A percentile compares a stretch with the other conserved stretches of the same genome.
Evolutionary conservation across 2,797 vertebrate species (phyloP).

Genomic region (Cossypha heuglini): DNA sequence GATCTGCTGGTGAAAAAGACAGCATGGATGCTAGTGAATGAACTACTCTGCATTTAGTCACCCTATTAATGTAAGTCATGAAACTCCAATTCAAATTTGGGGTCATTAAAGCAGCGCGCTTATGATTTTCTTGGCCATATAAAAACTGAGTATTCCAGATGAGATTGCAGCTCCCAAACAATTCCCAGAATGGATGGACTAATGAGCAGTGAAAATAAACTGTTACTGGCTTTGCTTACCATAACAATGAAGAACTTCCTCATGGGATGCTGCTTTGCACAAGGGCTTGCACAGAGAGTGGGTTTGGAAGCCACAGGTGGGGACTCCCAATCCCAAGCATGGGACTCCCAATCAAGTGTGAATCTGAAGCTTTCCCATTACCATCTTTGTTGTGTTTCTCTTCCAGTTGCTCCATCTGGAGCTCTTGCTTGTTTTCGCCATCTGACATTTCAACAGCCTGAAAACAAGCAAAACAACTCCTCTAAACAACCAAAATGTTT

Average conservation of each 20-base stretch:
- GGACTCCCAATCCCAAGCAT: neutral
- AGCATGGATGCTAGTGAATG: neutral
- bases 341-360: neutral
- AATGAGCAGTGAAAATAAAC: neutral
- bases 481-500: constrained; percentile 55
- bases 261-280: neutral
- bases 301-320: constrained; percentile 22
- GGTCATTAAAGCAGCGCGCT: neutral
- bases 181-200: neutral
- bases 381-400: neutral
- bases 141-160: neutral
- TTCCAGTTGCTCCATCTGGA: constrained; percentile 57
- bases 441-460: constrained; percentile 64
- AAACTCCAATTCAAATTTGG: neutral
- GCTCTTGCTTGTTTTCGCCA: constrained; percentile 45
- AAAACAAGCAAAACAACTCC: constrained; percentile 55
- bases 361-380: neutral
- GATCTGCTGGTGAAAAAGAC: neutral
- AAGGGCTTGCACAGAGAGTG: constrained; percentile 16
- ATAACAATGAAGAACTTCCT: constrained; percentile 59
- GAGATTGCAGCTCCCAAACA: neutral
- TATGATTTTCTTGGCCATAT: neutral
- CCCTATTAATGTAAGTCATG: neutral
- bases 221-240: constrained; percentile 35
- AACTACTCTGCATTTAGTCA: neutral